Base-by-base conservation (phyloP, 1,140 invertebrate genomes). In the Cotesia vestalis region DNA sequence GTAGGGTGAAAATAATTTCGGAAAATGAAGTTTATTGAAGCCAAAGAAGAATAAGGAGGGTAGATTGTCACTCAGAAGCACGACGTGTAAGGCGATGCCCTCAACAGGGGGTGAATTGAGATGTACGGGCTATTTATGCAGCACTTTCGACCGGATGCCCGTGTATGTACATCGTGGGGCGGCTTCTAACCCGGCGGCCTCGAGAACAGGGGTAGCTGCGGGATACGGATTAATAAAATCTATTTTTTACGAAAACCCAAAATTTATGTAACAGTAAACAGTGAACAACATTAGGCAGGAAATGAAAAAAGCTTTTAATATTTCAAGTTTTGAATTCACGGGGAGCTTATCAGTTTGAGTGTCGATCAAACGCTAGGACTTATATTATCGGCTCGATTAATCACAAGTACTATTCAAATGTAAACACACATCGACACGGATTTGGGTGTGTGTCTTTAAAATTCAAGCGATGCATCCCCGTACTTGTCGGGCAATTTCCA, bases 51-150 rank as follows among this genome's bases (percentile, higher is more conserved):
- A 59, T 40, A 69, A 53, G 64, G 6, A 52, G 35, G 60, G 70
- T 55, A 64, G 59, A 59, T 11, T 79, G 78, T 80, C 77, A 79
- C 76, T 84, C 79, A 77, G 77, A 72, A 79, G 74, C 77, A 79
- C 75, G 79, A 82, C 79, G 80, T 80, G 81, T 82, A 81, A 82
- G 76, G 77, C 75, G 81, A 82, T 80, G 79, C 73, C 79, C 78
- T 79, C 77, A 75, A 75, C 72, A 75, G 78, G 83, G 82, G 82
- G 81, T 78, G 81, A 85, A 84, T 83, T 82, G 81, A 85, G 82
- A 82, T 80, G 78, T 79, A 84, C 76, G 74, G 80, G 76, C 79
- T 79, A 81, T 84, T 83, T 83, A 83, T 84, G 81, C 80, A 82
- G 66, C 78, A 80, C 78, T 83, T 79, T 77, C 76, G 72, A 74